Conservation (phyloP, 2,888 invertebrate species). For the Eristalis tenax region DNA sequence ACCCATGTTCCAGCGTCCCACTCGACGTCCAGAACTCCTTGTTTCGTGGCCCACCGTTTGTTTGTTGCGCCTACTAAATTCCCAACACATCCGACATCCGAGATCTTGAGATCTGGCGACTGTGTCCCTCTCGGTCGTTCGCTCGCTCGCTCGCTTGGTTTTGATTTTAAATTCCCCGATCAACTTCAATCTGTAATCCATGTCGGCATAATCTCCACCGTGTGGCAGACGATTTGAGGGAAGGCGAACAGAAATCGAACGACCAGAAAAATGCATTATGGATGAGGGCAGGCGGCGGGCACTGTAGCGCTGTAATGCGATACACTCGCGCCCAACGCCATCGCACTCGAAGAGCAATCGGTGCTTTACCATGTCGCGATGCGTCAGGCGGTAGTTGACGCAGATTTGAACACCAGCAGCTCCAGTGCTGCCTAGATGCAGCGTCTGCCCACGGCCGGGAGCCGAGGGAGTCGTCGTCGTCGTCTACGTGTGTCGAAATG, state of each 20-base stretch:
- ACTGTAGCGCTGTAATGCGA: constrained; percentile 45
- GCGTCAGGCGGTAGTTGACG: constrained; percentile 54
- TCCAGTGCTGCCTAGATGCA: constrained; percentile 49
- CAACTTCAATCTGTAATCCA: constrained; percentile 56
- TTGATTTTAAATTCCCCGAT: constrained; percentile 39
- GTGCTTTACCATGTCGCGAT: constrained; percentile 6
- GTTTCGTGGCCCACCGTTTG: constrained; percentile 58
- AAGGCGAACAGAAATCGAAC: constrained; percentile 5
- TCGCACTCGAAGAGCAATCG: not conserved
- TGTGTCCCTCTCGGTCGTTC: not conserved
- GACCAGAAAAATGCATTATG: constrained; percentile 68
- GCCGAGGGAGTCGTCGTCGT: not conserved
- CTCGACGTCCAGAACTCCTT: constrained; percentile 61
- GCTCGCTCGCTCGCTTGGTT: constrained; percentile 11
- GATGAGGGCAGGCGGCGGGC: constrained; percentile 37
- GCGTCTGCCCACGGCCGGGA: not conserved
- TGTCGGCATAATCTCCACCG: constrained; percentile 53
- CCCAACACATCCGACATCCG: constrained; percentile 5
- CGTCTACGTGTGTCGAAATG: constrained; percentile 16
- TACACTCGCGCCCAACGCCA: constrained; percentile 1
- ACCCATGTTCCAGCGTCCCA: constrained; percentile 64
- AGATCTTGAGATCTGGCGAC: not conserved
- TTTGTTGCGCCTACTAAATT: constrained; percentile 60
- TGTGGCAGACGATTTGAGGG: constrained; percentile 44
- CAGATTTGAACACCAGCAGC: constrained; percentile 68